Conservation (phyloP, 2,888 invertebrate species). For the Oegoconia quadripuncta region DNA sequence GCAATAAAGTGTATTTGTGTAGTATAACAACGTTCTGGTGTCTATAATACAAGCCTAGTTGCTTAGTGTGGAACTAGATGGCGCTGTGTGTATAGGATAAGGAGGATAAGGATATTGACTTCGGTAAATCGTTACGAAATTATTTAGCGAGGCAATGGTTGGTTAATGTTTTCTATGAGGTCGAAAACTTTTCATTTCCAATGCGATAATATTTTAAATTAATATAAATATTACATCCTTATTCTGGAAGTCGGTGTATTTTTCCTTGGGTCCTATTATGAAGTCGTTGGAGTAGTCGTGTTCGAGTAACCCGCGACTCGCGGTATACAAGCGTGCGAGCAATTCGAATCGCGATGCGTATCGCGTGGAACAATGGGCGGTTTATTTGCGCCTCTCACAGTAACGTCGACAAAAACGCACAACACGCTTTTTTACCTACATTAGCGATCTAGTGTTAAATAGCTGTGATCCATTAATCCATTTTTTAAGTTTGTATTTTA, state of each 20-base stretch:
- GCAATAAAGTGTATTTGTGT: too few species aligned
- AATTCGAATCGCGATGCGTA: constrained; percentile 46
- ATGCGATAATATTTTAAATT: too few species aligned
- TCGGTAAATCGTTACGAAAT: too few species aligned
- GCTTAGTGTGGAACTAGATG: too few species aligned
- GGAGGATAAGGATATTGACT: too few species aligned
- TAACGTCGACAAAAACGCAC: constrained; percentile 36
- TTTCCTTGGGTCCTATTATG: constrained; percentile 18
- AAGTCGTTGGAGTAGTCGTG: constrained; percentile 25
- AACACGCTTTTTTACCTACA: constrained; percentile 19
- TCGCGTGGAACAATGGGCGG: constrained; percentile 45
- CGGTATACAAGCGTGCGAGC: constrained; percentile 33
- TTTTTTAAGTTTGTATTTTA: constrained; percentile 11
- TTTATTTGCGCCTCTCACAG: constrained; percentile 30
- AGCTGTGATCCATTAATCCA: constrained; percentile 13
- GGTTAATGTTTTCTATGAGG: too few species aligned
- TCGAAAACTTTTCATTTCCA: too few species aligned
- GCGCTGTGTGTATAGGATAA: too few species aligned
- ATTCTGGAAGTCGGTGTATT: constrained; percentile 24
- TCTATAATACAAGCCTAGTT: too few species aligned
- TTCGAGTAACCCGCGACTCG: constrained; percentile 3
- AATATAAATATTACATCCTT: too few species aligned
- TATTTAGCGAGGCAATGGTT: too few species aligned
- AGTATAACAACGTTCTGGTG: too few species aligned
- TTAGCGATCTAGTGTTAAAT: constrained; percentile 14